Evolutionary conservation across 2,888 invertebrate species (phyloP).

Genomic region (Callyntrura sp.): DNA sequence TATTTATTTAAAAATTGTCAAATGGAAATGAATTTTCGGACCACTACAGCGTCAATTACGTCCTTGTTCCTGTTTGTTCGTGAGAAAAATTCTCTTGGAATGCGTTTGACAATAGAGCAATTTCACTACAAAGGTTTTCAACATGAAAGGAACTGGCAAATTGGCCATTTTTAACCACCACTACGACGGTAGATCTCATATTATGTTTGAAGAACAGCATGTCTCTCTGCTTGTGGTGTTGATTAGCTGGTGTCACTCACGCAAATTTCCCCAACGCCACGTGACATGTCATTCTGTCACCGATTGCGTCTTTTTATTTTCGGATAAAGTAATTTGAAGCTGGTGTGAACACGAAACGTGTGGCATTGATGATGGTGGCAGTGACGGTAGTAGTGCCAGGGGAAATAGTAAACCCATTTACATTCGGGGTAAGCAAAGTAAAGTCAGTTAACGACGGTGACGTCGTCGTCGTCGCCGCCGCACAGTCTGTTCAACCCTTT

Average conservation of each 20-base stretch:
- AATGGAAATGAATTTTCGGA: neutral
- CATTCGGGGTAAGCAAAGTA: neutral
- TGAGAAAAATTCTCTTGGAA: neutral
- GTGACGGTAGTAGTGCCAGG: constrained; percentile 29
- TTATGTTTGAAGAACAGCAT: constrained; percentile 72
- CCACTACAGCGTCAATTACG: neutral
- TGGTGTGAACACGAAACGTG: constrained; percentile 50
- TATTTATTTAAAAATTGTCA: constrained; percentile 8
- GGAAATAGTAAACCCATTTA: constrained; percentile 37
- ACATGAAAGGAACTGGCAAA: constrained; percentile 17
- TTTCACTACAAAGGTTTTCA: neutral
- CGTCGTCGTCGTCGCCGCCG: too few species aligned
- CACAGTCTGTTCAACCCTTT: constrained; percentile 27
- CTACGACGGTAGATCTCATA: constrained; percentile 68
- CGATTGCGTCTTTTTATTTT: constrained; percentile 42
- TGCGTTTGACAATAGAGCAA: neutral
- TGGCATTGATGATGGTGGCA: constrained; percentile 18
- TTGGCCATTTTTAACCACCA: constrained; percentile 40
- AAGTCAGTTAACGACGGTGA: neutral
- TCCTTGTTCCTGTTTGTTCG: neutral
- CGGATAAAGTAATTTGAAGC: constrained; percentile 60
- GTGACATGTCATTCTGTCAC: constrained; percentile 79
- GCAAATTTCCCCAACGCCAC: constrained; percentile 78
- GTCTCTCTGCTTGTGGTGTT: constrained; percentile 53
- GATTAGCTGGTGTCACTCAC: constrained; percentile 82